Conservation (phyloP, 2,888 invertebrate species). For the Copidosoma aretas region DNA sequence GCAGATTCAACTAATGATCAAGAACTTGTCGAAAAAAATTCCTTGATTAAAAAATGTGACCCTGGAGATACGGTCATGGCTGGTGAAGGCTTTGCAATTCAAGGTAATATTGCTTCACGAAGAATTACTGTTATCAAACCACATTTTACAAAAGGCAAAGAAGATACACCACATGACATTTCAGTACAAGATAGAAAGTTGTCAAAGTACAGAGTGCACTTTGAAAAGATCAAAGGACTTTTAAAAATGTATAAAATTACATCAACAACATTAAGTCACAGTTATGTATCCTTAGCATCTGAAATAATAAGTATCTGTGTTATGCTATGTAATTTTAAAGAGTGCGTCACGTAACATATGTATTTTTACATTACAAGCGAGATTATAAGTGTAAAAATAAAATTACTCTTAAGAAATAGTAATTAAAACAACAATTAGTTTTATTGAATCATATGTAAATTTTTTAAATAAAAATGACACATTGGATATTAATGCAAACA, state of each 20-base stretch:
- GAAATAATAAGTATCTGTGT: not conserved
- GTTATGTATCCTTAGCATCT: not conserved
- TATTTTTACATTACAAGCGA: not conserved
- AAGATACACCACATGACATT: not conserved
- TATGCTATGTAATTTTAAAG: conserved; percentile 2
- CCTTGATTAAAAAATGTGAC: not conserved
- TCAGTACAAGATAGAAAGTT: not conserved
- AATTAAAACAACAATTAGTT: no score
- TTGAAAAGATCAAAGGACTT: not conserved
- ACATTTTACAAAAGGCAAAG: not conserved
- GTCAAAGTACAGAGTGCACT: not conserved
- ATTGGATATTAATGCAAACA: no score
- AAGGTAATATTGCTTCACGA: not conserved
- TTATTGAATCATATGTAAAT: no score
- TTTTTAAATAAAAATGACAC: no score
- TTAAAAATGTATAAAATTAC: conserved; percentile 11
- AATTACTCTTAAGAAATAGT: no score
- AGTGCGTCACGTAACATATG: not conserved
- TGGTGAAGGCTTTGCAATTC: no score
- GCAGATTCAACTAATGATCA: conserved; percentile 2
- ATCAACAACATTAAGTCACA: not conserved
- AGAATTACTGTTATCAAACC: not conserved
- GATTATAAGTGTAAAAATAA: not conserved
- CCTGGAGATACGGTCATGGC: not conserved
- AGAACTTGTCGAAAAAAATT: not conserved